Evolutionary conservation across 2,888 invertebrate species (phyloP).

Genomic region (Seira musarum): DNA sequence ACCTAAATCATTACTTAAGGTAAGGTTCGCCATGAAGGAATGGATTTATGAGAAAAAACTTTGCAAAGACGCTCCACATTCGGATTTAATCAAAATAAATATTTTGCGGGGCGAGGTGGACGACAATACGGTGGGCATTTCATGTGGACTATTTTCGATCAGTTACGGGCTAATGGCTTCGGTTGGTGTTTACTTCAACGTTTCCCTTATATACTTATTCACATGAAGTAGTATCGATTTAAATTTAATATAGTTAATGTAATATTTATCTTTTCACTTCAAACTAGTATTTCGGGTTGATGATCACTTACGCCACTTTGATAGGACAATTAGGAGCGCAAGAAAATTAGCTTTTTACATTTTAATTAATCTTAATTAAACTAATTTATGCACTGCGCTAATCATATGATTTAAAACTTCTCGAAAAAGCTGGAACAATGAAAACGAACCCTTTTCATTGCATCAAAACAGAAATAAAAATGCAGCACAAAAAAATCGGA

Average conservation of each 20-base stretch:
- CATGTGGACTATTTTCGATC: slow-evolving; percentile 4
- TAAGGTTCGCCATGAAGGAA: slow-evolving; percentile 12
- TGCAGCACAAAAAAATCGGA: no score
- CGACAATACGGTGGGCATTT: slow-evolving; percentile 5
- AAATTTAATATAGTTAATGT: background rate
- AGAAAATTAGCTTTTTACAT: background rate
- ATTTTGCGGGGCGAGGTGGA: slow-evolving; percentile 19
- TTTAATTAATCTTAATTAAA: background rate
- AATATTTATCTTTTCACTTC: no score
- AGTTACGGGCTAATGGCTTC: slow-evolving; percentile 22
- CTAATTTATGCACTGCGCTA: background rate
- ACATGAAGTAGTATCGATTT: background rate
- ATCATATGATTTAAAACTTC: background rate
- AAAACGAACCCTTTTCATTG: background rate
- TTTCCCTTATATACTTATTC: background rate
- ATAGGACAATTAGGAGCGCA: background rate
- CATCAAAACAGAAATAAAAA: background rate
- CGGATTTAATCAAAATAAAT: slow-evolving; percentile 27
- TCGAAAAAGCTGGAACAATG: background rate
- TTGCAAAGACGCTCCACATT: background rate
- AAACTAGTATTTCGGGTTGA: background rate
- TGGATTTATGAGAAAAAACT: slow-evolving; percentile 24
- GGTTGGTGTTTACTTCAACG: slow-evolving; percentile 1
- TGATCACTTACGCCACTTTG: background rate
- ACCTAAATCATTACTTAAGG: slow-evolving; percentile 1